A percentile compares a stretch with the other conserved stretches of the same genome.
These are phyloP conservation scores for Enteromius paludinosus DNA, from an alignment of 2,797 vertebrate genomes.

Conservation along the genomic window DNA sequence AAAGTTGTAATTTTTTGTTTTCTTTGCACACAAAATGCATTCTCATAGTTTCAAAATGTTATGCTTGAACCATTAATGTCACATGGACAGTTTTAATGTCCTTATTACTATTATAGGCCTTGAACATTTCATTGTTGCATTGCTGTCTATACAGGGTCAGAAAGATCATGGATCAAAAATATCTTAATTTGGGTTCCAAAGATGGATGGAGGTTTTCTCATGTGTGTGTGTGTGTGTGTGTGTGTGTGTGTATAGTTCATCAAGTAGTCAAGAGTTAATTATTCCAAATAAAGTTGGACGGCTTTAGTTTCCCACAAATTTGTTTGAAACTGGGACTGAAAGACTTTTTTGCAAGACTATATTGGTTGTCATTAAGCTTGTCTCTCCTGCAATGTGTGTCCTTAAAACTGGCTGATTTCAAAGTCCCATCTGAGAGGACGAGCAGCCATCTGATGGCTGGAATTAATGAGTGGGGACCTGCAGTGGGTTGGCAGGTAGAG, in stretches of 20 bases:
- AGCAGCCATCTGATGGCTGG: conserved; percentile 53
- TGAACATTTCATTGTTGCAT: too few species aligned
- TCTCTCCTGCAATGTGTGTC: conserved; percentile 38
- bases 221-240: too few species aligned
- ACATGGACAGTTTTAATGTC: background rate
- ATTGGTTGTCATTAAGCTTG: conserved; percentile 15
- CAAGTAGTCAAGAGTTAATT: background rate
- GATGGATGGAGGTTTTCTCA: too few species aligned
- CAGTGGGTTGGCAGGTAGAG: conserved; percentile 65
- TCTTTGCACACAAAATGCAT: background rate
- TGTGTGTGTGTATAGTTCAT: background rate
- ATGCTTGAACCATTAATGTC: background rate
- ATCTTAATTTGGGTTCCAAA: too few species aligned
- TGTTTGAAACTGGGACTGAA: background rate
- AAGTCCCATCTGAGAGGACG: conserved; percentile 51
- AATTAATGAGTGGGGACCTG: conserved; percentile 64
- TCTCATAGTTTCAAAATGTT: background rate
- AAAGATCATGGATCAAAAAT: too few species aligned
- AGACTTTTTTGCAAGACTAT: background rate
- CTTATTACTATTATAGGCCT: too few species aligned
- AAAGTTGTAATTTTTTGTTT: background rate
- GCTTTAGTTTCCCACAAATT: background rate
- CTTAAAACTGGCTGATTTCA: conserved; percentile 36
- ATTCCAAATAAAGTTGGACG: background rate
- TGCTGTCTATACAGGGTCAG: too few species aligned